Conservation (phyloP, 92 coral and sea anemone species). For the Umimayanthus kanabou region DNA sequence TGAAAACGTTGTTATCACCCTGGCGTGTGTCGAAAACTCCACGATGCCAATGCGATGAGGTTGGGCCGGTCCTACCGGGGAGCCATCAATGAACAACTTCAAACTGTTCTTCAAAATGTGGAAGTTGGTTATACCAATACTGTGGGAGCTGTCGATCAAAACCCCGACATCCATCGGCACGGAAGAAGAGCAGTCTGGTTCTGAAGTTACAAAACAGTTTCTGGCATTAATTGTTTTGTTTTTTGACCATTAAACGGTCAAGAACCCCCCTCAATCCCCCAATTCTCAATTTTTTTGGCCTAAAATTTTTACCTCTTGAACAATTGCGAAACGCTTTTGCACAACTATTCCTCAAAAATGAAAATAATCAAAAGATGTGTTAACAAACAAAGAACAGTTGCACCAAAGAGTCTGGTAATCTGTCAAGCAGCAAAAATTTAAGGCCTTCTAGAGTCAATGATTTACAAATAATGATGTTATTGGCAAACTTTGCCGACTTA, state of each 20-base stretch:
- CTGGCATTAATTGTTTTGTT: neutral
- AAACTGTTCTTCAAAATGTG: constrained; percentile 20
- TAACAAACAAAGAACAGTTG: no score
- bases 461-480: no score
- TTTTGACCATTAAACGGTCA: no score
- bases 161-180: constrained; percentile 21
- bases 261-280: no score
- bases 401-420: no score
- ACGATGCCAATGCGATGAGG: constrained; percentile 36
- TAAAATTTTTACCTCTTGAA: no score
- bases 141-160: constrained; percentile 35
- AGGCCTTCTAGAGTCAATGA: no score
- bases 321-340: no score
- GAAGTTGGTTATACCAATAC: constrained; percentile 26
- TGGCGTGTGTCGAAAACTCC: constrained; percentile 7
- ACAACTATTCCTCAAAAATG: no score
- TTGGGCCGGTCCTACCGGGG: constrained; percentile 13
- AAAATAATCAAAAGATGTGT: no score
- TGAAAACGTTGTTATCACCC: constrained; percentile 21
- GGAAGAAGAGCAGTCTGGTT: constrained; percentile 24
- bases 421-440: no score
- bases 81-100: constrained; percentile 29
- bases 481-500: neutral
- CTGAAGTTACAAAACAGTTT: neutral
- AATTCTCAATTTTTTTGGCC: no score